Evolutionary conservation across 1,140 invertebrate genomes (phyloP), one percentile per base, ranked within the genome.

Genomic region (Bicyclus anynana): DNA sequence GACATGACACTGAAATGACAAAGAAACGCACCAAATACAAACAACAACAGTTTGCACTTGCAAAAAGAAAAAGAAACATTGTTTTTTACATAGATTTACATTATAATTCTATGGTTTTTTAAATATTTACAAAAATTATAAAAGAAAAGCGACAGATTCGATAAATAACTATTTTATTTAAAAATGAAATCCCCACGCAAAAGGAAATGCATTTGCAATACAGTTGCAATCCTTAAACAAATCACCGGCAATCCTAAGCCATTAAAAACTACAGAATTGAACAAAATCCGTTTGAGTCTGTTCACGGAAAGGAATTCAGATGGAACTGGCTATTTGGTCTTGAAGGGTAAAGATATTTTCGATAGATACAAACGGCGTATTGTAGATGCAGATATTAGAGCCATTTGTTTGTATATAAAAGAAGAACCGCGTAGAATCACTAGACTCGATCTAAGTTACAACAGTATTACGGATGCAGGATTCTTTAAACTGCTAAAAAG

Each of bases 381-480:
- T 10, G 50, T 69, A 13, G 82, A 90, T 48, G 57, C 63, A 12
- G 91, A 92, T 53, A 81, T 92, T 6, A 65, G 69, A 29, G 77
- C 81, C 18, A 81, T 92, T 6, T 72, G 76, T 13, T 18, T 72
- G 5, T 92, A 91, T 58, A 53, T 92, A 1, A 67, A 67, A 37
- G 69, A 84, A 27, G 66, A 86, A 59, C 72, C 82, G 2, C 74
- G 87, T 44, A 65, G 79, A 33, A 83, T 92, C 4, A 84, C 77
- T 0, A 87, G 77, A 18, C 3, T 93, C 1, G 89, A 90, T 62
- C 73, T 93, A 13, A 74, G 84, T 12, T 91, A 91, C 59, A 93
- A 93, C 53, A 48, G 86, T 51, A 89, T 93, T 7, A 89, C 84
- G 0, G 84, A 91, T 58, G 51, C 59, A 12, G 91, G 91, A 0